Evolutionary conservation across 2,113 vertebrate genomes (phyloP).

Genomic region (Hemichromis elongatus): DNA sequence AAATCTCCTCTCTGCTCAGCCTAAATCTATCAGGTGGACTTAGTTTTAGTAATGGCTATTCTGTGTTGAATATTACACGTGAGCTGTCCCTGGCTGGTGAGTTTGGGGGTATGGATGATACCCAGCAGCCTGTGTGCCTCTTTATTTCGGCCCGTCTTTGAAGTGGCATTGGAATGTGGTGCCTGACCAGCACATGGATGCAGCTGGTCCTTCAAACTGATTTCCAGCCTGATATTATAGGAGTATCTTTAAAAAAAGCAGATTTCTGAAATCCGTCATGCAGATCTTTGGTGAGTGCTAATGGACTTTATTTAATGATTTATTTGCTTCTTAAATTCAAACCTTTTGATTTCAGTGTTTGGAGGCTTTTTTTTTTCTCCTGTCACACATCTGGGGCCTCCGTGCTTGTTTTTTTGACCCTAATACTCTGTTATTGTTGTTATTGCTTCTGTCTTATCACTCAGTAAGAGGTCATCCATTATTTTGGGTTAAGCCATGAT

Average conservation of each 20-base stretch:
- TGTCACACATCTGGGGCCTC: background rate
- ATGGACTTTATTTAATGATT: background rate
- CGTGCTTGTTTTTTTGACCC: conserved; percentile 32
- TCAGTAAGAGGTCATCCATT: conserved; percentile 30
- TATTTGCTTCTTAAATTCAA: background rate
- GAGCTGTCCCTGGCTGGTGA: background rate
- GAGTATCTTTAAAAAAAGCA: background rate
- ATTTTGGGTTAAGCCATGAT: conserved; percentile 62
- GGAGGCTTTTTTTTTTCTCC: background rate
- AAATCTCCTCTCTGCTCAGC: conserved; percentile 44
- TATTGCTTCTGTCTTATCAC: conserved; percentile 25
- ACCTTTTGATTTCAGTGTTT: background rate
- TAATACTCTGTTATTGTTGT: conserved; percentile 55
- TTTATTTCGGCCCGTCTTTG: conserved; percentile 53
- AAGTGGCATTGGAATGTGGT: conserved; percentile 66
- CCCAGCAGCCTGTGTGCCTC: conserved; percentile 15
- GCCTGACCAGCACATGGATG: conserved; percentile 42
- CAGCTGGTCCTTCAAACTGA: conserved; percentile 13
- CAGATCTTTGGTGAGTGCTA: conserved; percentile 65
- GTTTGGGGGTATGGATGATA: conserved; percentile 5
- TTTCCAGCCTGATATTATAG: background rate
- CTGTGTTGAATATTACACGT: background rate
- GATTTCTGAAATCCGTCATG: conserved; percentile 1
- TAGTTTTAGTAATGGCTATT: conserved; percentile 5
- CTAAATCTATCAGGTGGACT: conserved; percentile 25